Conservation (phyloP, 2,113 vertebrate species). For the Pterophyllum scalare region DNA sequence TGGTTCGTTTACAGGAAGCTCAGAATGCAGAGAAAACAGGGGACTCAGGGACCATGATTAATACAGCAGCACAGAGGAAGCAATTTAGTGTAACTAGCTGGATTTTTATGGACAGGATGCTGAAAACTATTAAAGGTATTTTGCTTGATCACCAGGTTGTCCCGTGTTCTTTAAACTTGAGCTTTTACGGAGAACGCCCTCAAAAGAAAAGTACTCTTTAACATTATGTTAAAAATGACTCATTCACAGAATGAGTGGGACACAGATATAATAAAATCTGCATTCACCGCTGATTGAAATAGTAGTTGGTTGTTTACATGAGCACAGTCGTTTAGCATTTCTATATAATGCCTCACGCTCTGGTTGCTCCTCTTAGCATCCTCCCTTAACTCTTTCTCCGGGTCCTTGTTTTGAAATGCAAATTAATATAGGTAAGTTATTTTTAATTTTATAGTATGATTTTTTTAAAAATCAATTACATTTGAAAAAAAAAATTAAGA, state of each 20-base stretch:
- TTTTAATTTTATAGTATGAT: too few relatives aligned
- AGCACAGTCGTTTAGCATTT: background rate
- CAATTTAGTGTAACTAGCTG: background rate
- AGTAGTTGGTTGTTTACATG: background rate
- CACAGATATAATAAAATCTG: background rate
- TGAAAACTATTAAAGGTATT: background rate
- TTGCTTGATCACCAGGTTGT: background rate
- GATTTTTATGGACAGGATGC: background rate
- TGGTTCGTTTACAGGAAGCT: too few relatives aligned
- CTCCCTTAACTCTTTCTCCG: background rate
- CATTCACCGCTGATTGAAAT: background rate
- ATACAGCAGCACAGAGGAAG: background rate
- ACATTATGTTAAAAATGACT: background rate
- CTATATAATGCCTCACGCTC: background rate
- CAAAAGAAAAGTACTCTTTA: background rate
- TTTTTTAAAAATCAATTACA: background rate
- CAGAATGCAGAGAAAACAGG: too few relatives aligned
- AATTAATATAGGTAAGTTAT: background rate
- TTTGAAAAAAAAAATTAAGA: background rate
- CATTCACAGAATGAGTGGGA: background rate
- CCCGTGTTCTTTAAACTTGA: background rate
- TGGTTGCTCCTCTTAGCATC: background rate
- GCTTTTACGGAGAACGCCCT: background rate
- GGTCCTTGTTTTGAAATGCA: background rate
- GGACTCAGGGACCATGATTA: too few relatives aligned